Conservation (phyloP, 2,888 invertebrate genomes). For the Phengaris arion region DNA sequence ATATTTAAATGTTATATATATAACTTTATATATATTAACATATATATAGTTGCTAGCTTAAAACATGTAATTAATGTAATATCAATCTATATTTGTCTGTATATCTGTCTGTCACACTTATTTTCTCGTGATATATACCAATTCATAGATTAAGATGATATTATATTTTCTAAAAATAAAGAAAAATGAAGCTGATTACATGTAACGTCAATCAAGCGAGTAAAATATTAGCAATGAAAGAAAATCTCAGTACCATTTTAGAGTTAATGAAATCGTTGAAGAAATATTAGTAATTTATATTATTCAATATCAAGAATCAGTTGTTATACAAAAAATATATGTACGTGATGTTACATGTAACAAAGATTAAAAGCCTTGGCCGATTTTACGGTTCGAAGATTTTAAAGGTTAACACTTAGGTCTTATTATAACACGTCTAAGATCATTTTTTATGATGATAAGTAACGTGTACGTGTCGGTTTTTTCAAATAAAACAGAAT, state of each 20-base stretch:
- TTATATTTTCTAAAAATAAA: background rate
- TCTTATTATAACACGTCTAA: conserved; percentile 37
- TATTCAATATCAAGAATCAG: background rate
- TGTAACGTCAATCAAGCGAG: background rate
- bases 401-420: conserved; percentile 53
- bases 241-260: background rate
- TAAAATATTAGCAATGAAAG: conserved; percentile 1
- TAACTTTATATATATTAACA: too few relatives aligned
- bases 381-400: conserved; percentile 53
- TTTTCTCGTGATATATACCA: background rate
- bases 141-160: background rate
- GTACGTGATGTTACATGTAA: conserved; percentile 51
- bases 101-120: background rate
- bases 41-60: background rate
- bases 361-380: conserved; percentile 52
- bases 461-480: background rate
- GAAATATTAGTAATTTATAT: conserved; percentile 3
- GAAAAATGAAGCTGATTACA: conserved; percentile 1
- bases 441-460: conserved; percentile 16
- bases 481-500: conserved; percentile 14
- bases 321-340: conserved; percentile 39
- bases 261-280: conserved; percentile 3
- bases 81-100: background rate
- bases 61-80: background rate
- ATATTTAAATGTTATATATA: background rate